These are phyloP conservation scores for Nemoura dubitans DNA, from an alignment of 2,888 invertebrate genomes.

Conservation along the genomic window DNA sequence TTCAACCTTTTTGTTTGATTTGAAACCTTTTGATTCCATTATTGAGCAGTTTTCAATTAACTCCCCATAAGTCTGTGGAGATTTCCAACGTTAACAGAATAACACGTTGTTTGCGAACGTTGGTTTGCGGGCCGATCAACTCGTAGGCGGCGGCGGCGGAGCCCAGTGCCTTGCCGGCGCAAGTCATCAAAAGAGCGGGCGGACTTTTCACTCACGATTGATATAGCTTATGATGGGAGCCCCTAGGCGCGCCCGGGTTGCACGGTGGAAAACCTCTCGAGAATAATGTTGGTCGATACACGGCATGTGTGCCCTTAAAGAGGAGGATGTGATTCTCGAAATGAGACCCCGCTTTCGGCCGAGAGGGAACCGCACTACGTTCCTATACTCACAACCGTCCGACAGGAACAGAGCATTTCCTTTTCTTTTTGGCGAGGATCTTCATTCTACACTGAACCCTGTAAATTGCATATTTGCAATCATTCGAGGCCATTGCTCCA, in stretches of 20 bases:
- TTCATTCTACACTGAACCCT: neutral
- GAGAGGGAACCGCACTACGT: no score
- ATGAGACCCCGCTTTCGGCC: neutral
- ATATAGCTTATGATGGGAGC: constrained; percentile 27
- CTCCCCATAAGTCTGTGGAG: neutral
- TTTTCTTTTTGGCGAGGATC: no score
- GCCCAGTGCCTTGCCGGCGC: neutral
- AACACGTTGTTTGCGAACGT: constrained; percentile 1
- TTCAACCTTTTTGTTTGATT: constrained; percentile 13
- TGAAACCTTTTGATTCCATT: constrained; percentile 14
- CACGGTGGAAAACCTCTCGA: constrained; percentile 8
- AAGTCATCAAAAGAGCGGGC: constrained; percentile 28
- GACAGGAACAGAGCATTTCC: no score
- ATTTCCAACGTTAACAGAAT: neutral
- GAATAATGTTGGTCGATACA: constrained; percentile 17
- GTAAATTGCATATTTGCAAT: neutral
- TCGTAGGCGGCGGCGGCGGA: neutral
- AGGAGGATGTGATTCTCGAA: neutral
- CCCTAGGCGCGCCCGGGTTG: neutral
- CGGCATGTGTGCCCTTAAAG: constrained; percentile 24
- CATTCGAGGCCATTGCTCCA: neutral
- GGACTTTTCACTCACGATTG: constrained; percentile 20
- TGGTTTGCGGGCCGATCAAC: neutral
- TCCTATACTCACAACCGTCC: no score
- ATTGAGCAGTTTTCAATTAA: constrained; percentile 15